phyloP scores from a whole-genome alignment of 2,113 vertebrate genomes.

The Chaetodon auriga region DNA sequence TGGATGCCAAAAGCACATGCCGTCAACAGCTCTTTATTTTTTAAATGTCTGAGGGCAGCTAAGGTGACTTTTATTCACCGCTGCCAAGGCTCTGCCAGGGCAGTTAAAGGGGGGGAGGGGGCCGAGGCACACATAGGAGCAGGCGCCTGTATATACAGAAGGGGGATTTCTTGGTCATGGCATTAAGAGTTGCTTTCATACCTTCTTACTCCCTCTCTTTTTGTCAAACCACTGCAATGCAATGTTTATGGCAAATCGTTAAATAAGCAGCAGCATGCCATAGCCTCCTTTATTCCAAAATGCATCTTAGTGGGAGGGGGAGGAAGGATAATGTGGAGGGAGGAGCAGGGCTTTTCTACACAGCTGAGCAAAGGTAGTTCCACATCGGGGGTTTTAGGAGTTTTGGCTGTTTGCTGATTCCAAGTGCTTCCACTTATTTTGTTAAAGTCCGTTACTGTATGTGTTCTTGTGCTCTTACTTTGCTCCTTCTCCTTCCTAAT shows the following conservation, averaged over 20 bases:
- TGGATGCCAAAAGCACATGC: conserved; percentile 18
- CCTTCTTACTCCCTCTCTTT: not conserved
- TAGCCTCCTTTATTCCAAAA: conserved; percentile 18
- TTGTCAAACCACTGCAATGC: conserved; percentile 38
- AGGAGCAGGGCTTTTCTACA: conserved; percentile 55
- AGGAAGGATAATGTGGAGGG: conserved; percentile 39
- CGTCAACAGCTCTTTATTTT: conserved; percentile 54
- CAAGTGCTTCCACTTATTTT: conserved; percentile 45
- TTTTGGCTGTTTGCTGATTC: conserved; percentile 44
- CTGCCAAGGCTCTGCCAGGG: conserved; percentile 33
- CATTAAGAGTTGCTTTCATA: conserved; percentile 28
- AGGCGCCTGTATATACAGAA: not conserved
- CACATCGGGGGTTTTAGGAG: conserved; percentile 53
- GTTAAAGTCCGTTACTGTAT: conserved; percentile 31
- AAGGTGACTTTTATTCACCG: conserved; percentile 36
- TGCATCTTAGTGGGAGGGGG: conserved; percentile 23
- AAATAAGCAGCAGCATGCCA: conserved; percentile 51
- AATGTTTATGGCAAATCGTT: conserved; percentile 44
- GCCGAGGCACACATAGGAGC: conserved; percentile 1
- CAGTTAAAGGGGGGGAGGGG: conserved; percentile 33
- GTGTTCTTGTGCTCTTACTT: conserved; percentile 32
- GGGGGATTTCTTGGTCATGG: conserved; percentile 18
- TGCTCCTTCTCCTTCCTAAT: conserved; percentile 22
- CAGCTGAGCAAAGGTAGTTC: conserved; percentile 68
- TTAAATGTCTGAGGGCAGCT: conserved; percentile 39